These are phyloP conservation scores for Eupithecia pulchellata DNA, from an alignment of 2,888 invertebrate genomes.

Conservation along the genomic window DNA sequence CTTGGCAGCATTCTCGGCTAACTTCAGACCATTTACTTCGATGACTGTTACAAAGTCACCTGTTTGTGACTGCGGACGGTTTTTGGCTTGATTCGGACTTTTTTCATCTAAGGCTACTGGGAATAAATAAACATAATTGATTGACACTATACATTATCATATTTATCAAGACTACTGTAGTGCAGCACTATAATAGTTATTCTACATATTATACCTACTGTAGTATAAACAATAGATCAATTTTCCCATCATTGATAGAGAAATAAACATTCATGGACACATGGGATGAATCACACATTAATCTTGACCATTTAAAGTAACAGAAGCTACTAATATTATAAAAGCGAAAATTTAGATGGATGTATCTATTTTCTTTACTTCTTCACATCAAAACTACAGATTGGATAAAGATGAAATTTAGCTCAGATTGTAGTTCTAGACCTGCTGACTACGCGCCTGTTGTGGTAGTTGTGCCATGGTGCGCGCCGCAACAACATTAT, in stretches of 20 bases:
- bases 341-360: not conserved
- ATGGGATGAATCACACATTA: not conserved
- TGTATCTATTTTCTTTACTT: not conserved
- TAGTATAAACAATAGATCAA: slow-evolving; percentile 1
- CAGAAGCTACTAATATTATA: not conserved
- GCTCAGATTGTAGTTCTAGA: not conserved
- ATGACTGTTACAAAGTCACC: slow-evolving; percentile 94
- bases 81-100: slow-evolving; percentile 76
- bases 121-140: slow-evolving; percentile 38
- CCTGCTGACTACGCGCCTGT: no score
- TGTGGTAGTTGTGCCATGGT: no score
- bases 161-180: not conserved
- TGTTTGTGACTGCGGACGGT: slow-evolving; percentile 82
- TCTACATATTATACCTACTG: no score
- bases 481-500: not conserved
- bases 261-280: not conserved
- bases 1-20: slow-evolving; percentile 77
- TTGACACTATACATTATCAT: slow-evolving; percentile 1
- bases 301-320: not conserved
- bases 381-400: not conserved
- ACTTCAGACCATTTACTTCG: slow-evolving; percentile 92
- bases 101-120: slow-evolving; percentile 72
- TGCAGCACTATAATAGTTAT: no score
- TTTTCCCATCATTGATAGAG: not conserved
- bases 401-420: not conserved